Evolutionary conservation across 2,888 invertebrate species (phyloP), one percentile per base, ranked within the genome.

Genomic region (Drosophila acutilabella): DNA sequence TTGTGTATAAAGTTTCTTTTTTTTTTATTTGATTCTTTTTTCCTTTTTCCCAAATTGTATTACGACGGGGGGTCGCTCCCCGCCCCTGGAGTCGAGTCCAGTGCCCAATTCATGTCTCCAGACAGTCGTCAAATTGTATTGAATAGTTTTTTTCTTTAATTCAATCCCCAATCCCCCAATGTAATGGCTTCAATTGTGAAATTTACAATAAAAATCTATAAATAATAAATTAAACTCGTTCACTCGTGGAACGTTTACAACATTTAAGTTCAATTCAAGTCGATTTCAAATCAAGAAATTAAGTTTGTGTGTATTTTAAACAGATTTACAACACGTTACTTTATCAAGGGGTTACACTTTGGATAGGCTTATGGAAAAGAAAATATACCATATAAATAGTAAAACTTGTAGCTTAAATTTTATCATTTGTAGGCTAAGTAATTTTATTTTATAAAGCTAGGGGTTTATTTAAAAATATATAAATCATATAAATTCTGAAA

Each of bases 181-280:
- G 64, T 56, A 42, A 60, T 65, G 71, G 38, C 59, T 71, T 30
- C 67, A 75, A 75, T 75, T 75, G 71, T 67, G 60, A 53, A 66
- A 75, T 75, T 57, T 26, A 60, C 62, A 60, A 75, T 64, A 26
- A 45, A 30, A 60, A 45, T 57, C 48, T 23, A 59, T 26, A 62
- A 62, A 59, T 56, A 59, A n/a, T 6, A 14, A 40, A 53, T 26
- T 50, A 23, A 71, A 48, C 64, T 58, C 23, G 44, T 33, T 53
- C 45, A 16, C 18, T 16, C 44, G 42, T 16, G 16, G n/a, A 54
- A 48, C 40, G 14, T 52, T 61, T 40, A 30, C 0, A 23, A 23
- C 26, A 41, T 52, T 23, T 30, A 23, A 18, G 23, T 23, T 23
- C 23, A 23, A 23, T 23, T 23, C 23, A 23, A 50, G 33, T 45